Evolutionary conservation across 1,140 invertebrate species (phyloP).

Genomic region (Heterodera schachtii): DNA sequence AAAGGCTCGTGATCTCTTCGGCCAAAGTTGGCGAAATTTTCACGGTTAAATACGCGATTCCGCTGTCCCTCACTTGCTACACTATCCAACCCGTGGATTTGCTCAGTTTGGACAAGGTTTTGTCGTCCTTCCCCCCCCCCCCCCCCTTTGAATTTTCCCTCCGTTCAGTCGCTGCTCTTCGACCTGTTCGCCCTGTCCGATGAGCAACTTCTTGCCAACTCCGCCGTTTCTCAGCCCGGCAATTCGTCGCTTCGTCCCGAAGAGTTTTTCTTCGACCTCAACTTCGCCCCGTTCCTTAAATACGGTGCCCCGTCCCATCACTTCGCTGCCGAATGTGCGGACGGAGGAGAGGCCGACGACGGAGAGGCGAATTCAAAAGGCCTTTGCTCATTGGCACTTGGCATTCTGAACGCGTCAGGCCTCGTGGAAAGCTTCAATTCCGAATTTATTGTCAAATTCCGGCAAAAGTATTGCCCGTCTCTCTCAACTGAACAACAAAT

Average conservation of each 20-base stretch:
- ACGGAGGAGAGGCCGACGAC: conserved; percentile 1
- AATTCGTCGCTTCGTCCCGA: conserved; percentile 31
- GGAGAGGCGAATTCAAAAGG: not conserved
- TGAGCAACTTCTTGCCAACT: conserved; percentile 31
- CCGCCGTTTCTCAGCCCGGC: not conserved
- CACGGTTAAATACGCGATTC: conserved; percentile 44
- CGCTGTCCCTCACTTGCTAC: conserved; percentile 47
- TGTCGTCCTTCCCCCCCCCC: not conserved
- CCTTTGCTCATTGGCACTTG: conserved; percentile 18
- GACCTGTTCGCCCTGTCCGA: conserved; percentile 23
- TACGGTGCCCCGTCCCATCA: conserved; percentile 43
- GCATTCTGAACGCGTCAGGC: conserved; percentile 14
- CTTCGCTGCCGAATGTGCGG: conserved; percentile 32
- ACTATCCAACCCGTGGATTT: conserved; percentile 34
- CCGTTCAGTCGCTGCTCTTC: conserved; percentile 34
- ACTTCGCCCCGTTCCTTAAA: conserved; percentile 44
- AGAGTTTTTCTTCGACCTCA: conserved; percentile 50
- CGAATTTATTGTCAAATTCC: not conserved
- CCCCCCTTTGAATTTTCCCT: not conserved
- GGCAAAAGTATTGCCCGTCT: not conserved
- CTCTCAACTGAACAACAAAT: conserved; percentile 15
- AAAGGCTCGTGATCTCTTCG: conserved; percentile 47
- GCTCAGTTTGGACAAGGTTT: conserved; percentile 43
- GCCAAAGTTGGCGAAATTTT: conserved; percentile 47
- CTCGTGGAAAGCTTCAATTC: not conserved